Base-by-base conservation (phyloP, 2,113 vertebrate genomes). In the Eublepharis macularius region DNA sequence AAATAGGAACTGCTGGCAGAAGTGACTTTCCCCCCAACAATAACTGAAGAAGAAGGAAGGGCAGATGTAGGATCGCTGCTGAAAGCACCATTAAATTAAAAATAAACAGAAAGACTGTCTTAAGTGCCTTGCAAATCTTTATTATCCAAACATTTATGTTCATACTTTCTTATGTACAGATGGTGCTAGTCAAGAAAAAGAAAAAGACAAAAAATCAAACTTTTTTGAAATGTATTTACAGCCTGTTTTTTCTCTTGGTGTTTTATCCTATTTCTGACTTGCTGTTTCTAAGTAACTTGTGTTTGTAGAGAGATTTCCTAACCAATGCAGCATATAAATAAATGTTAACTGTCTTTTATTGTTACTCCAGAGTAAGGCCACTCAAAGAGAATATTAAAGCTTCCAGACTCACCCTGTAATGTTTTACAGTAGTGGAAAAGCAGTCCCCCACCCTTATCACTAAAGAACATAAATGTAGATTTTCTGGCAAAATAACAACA, bases 61-160 rank as follows among this genome's bases (percentile, higher is more conserved):
- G 87, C 69, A 81, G 92, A 68, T 75, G 81, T 88, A 90, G 92
- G 92, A 95, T 81, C 91, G 93, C 90, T 70, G 93, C 72, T 87
- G 90, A 93, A 92, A 93, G 90, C 83, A 90, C 86, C 94, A 91
- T 92, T 84, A 79, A 92, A 96, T 89, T 95, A 89, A 89, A 85
- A 90, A 85, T 94, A 94, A 93, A 94, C 91, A 91, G 93, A 95
- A 93, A 93, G 95, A 96, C 94, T 96, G 97, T 95, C 54, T 95
- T 93, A 99, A 99, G 98, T 99, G 98, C 98, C 98, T 99, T 98
- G 96, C 96, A 98, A 98, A 97, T 96, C 96, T 97, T 97, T 96
- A 96, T 96, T 96, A 97, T 95, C 95, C 94, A 96, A 95, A 97
- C 95, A 91, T 95, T 93, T 96, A 96, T 96, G 96, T 96, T 95